Evolutionary conservation across 2,797 vertebrate genomes (phyloP).

Genomic region (Pseudomugil gertrudae): DNA sequence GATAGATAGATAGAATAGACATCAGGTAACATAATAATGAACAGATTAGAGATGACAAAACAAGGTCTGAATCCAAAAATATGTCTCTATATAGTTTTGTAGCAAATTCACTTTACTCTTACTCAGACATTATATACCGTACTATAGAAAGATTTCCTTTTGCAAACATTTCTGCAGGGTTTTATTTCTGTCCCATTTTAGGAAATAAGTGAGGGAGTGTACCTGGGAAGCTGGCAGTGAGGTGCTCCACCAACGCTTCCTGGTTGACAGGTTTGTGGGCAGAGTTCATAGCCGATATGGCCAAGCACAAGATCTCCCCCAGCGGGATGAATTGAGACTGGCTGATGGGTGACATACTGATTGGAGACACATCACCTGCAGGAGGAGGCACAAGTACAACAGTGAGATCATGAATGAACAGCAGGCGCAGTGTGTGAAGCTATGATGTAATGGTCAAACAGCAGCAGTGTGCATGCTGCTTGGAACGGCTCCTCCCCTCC

Average conservation of each 20-base stretch:
- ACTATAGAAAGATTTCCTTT: background rate
- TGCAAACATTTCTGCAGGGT: slow-evolving; percentile 7
- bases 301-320: slow-evolving; percentile 98
- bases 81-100: no score
- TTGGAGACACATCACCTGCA: slow-evolving; percentile 98
- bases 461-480: slow-evolving; percentile 71
- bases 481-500: slow-evolving; percentile 71
- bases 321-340: slow-evolving; percentile 99
- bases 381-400: slow-evolving; percentile 54
- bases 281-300: slow-evolving; percentile 98
- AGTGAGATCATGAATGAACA: slow-evolving; percentile 78
- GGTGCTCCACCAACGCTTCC: slow-evolving; percentile 98
- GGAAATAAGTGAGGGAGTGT: slow-evolving; percentile 39
- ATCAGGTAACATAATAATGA: no score
- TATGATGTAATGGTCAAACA: slow-evolving; percentile 82
- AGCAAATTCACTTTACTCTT: background rate
- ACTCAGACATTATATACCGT: background rate
- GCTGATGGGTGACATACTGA: slow-evolving; percentile 99
- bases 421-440: slow-evolving; percentile 75
- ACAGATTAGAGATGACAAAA: no score
- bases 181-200: slow-evolving; percentile 7
- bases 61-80: no score
- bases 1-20: no score
- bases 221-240: slow-evolving; percentile 99
- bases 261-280: slow-evolving; percentile 98